Evolutionary conservation across 2,113 vertebrate genomes (phyloP), one percentile per base, ranked within the genome.

Genomic region (Carassius carassius): DNA sequence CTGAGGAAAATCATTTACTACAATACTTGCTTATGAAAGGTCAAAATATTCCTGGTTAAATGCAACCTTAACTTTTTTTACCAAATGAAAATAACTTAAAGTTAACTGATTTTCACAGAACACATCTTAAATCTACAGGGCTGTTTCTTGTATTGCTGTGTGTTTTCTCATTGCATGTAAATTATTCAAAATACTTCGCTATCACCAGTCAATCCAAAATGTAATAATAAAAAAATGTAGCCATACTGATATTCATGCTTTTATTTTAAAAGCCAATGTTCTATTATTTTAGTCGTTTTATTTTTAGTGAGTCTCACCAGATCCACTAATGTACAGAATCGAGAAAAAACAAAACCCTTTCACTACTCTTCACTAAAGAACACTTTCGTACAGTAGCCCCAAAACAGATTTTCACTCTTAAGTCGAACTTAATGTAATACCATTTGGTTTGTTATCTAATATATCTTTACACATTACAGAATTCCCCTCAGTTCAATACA

Each of bases 1-100:
- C 8, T 37, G 65, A 69, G 65, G 65, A 11, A 69, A 10, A 69
- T 35, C 32, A 37, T 37, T 35, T 69, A 69, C 32, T 37, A 16
- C 29, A 1, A 60, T 60, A 60, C 21, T 10, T 19, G 4, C 4
- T 41, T 9, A 32, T 9, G 29, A 32, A 9, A 72, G 69, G 37
- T 60, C 21, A 60, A 72, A 72, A 41, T 70, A 72, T 72, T 72
- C 35, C 69, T 41, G 9, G 35, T 72, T 41, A 72, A 72, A 70
- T 70, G 11, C 67, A 60, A 10, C 19, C 1, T 60, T 10, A 58
- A 58, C 54, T 58, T 19, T 19, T 58, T 7, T 56, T 7, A 58
- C 54, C 17, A 51, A 58, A 6, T 58, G 54, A 58, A 56, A 56
- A 21, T 3, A 2, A 56, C 2, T 56, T 56, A 0, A 3, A 21